A percentile compares a stretch with the other conserved stretches of the same genome.
These are phyloP conservation scores for Rhingia campestris DNA, from an alignment of 2,888 invertebrate genomes.

Conservation along the genomic window DNA sequence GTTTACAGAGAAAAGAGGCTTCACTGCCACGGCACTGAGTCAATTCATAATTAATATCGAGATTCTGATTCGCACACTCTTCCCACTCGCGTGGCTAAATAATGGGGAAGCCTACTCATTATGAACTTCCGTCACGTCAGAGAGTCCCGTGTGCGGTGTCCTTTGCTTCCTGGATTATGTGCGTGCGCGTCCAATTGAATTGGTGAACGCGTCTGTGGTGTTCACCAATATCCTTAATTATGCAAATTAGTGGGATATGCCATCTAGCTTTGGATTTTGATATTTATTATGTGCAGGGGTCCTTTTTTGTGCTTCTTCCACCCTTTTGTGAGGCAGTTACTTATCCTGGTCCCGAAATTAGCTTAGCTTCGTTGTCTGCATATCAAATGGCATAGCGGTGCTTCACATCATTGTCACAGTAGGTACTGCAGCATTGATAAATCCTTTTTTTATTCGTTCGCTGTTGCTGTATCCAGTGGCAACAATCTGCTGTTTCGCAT, in stretches of 20 bases:
- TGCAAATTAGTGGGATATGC: conserved; percentile 67
- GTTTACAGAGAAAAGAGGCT: not conserved
- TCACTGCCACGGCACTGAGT: conserved; percentile 2
- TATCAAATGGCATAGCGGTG: conserved; percentile 44
- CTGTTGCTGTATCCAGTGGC: conserved; percentile 5
- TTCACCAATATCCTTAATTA: conserved; percentile 63
- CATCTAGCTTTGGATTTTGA: conserved; percentile 59
- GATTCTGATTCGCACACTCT: not conserved
- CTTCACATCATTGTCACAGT: conserved; percentile 50
- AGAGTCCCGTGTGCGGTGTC: conserved; percentile 28
- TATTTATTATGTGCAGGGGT: conserved; percentile 61
- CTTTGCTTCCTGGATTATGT: conserved; percentile 60
- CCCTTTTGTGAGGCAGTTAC: not conserved
- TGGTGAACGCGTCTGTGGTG: conserved; percentile 23
- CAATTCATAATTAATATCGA: conserved; percentile 70
- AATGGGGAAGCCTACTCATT: conserved; percentile 49
- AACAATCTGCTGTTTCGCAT: conserved; percentile 33
- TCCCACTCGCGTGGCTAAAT: conserved; percentile 35
- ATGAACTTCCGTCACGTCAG: conserved; percentile 67
- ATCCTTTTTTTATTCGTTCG: conserved; percentile 14
- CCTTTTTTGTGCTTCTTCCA: not conserved
- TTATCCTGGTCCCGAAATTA: conserved; percentile 52
- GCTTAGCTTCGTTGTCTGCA: conserved; percentile 66
- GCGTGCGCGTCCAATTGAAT: conserved; percentile 59
- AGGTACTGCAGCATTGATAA: conserved; percentile 14